Percentiles rank a stretch among this genome's conserved stretches.
These are phyloP conservation scores for Caenorhabditis uteleia DNA, from an alignment of 2,888 invertebrate genomes.

Conservation along the genomic window DNA sequence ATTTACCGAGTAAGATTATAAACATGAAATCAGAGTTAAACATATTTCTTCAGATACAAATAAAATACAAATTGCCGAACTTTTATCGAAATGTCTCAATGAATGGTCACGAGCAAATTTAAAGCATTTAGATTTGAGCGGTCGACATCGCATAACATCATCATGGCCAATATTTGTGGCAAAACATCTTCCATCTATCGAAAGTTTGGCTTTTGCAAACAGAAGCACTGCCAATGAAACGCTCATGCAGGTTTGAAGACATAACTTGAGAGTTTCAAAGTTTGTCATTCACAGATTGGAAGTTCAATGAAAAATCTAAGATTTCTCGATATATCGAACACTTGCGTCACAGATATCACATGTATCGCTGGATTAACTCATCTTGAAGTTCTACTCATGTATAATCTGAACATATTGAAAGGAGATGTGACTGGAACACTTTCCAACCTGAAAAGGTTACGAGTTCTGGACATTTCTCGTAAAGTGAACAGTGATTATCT, in stretches of 20 bases:
- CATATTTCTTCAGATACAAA: constrained; percentile 27
- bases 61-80: constrained; percentile 34
- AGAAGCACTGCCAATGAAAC: constrained; percentile 33
- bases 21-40: neutral
- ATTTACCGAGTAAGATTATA: constrained; percentile 12
- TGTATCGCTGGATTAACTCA: constrained; percentile 32
- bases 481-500: constrained; percentile 39
- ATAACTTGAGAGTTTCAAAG: too few relatives aligned
- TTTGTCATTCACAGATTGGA: constrained; percentile 11
- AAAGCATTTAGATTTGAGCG: constrained; percentile 29
- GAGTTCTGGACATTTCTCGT: constrained; percentile 48
- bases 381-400: constrained; percentile 49
- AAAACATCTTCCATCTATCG: constrained; percentile 24
- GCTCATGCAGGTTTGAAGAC: constrained; percentile 7
- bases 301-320: constrained; percentile 16
- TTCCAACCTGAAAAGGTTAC: constrained; percentile 28
- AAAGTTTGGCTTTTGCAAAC: constrained; percentile 32
- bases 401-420: constrained; percentile 43
- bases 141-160: constrained; percentile 19
- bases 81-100: constrained; percentile 21
- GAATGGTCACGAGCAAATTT: constrained; percentile 12
- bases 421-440: constrained; percentile 38
- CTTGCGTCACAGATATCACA: constrained; percentile 43
- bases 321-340: constrained; percentile 48
- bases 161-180: constrained; percentile 25